These are phyloP conservation scores for Bolinopsis microptera DNA, from an alignment of 37 sponge, comb jelly and placozoan genomes.

Conservation along the genomic window DNA sequence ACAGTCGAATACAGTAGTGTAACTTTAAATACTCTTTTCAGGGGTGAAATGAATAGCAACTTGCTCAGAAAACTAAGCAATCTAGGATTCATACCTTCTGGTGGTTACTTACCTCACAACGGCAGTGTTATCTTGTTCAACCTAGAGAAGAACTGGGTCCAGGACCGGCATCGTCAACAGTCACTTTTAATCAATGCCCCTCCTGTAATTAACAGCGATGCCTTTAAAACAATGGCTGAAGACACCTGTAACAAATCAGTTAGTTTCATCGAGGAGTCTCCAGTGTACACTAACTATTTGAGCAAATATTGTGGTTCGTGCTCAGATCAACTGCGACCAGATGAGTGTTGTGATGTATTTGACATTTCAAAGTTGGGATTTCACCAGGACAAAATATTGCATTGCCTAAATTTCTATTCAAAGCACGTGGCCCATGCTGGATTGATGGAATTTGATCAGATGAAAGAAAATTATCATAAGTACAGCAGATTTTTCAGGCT, in stretches of 20 bases:
- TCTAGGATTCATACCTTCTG: slow-evolving; percentile 39
- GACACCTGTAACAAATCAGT: slow-evolving; percentile 21
- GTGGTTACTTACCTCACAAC: slow-evolving; percentile 42
- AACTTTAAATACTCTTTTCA: too few species aligned
- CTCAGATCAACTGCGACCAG: background rate
- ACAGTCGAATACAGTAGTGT: too few species aligned
- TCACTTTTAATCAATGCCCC: slow-evolving; percentile 28
- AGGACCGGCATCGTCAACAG: background rate
- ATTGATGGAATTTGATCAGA: slow-evolving; percentile 46
- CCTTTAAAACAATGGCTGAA: background rate
- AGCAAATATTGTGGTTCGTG: slow-evolving; percentile 39
- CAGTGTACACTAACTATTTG: background rate
- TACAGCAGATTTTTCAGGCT: slow-evolving; percentile 34
- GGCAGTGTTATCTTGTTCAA: slow-evolving; percentile 9
- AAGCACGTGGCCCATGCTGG: slow-evolving; percentile 50
- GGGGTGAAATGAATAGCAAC: slow-evolving; percentile 38
- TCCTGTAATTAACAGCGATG: background rate
- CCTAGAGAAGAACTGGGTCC: slow-evolving; percentile 47
- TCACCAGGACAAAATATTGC: slow-evolving; percentile 25
- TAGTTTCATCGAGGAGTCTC: background rate
- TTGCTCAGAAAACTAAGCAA: background rate
- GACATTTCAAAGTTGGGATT: slow-evolving; percentile 56
- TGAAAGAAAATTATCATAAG: slow-evolving; percentile 6
- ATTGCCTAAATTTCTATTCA: background rate
- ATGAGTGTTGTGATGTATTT: background rate